These are phyloP conservation scores for Lytechinus pictus DNA, from an alignment of 35 echinoderm and acorn worm genomes.

Conservation along the genomic window DNA sequence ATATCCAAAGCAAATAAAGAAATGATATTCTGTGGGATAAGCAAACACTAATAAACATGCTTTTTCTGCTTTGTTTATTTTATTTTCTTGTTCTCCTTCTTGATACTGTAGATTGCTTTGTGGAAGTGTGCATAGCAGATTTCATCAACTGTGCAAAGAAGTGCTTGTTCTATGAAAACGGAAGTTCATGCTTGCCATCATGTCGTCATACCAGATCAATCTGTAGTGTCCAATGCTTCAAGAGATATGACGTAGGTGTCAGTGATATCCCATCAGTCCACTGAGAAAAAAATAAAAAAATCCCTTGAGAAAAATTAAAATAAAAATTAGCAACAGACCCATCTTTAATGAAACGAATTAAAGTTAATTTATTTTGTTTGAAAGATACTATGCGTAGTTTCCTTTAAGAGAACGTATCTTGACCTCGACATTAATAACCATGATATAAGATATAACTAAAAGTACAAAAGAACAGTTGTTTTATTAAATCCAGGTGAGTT, in stretches of 20 bases:
- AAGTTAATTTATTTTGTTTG: not conserved
- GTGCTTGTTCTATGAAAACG: constrained; percentile 47
- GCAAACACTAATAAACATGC: not conserved
- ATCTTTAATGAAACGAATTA: not conserved
- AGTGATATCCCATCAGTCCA: not conserved
- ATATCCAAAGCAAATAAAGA: too few relatives aligned
- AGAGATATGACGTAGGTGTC: constrained; percentile 22
- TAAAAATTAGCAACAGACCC: not conserved
- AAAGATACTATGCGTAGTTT: not conserved
- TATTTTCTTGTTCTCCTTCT: not conserved
- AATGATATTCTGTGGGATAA: too few relatives aligned
- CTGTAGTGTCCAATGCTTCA: constrained; percentile 42
- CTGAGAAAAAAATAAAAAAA: not conserved
- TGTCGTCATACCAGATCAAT: constrained; percentile 35
- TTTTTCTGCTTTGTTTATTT: not conserved
- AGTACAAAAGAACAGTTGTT: too few relatives aligned
- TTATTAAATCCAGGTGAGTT: too few relatives aligned
- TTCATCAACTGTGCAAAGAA: constrained; percentile 50
- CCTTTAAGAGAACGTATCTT: not conserved
- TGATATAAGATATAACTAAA: too few relatives aligned
- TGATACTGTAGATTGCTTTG: constrained; percentile 36
- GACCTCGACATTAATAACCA: too few relatives aligned
- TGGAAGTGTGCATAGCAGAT: constrained; percentile 38
- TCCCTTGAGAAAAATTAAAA: not conserved
- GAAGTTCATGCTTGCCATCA: constrained; percentile 9